These are phyloP conservation scores for Myopa testacea DNA, from an alignment of 2,888 invertebrate species.

Conservation along the genomic window DNA sequence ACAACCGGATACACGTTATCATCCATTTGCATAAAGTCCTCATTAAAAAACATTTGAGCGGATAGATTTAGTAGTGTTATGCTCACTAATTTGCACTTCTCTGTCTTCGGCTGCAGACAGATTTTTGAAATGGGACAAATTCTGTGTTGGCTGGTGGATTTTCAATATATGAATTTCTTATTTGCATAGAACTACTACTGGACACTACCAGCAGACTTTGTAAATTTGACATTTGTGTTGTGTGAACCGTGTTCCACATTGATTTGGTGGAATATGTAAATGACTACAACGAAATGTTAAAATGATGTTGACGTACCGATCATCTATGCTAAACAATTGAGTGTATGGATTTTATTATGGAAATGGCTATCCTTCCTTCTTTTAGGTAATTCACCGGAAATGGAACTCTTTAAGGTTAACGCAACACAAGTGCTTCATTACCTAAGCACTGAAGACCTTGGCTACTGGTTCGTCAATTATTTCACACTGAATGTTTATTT, in stretches of 20 bases:
- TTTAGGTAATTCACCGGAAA: conserved; percentile 29
- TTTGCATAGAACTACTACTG: not conserved
- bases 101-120: conserved; percentile 1
- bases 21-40: conserved; percentile 31
- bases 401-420: conserved; percentile 33
- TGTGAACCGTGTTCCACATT: not conserved
- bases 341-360: not conserved
- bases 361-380: not conserved
- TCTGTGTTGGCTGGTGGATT: conserved; percentile 22
- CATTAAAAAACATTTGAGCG: conserved; percentile 31
- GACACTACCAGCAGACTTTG: not conserved
- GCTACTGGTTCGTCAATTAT: conserved; percentile 10
- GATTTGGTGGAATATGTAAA: not conserved
- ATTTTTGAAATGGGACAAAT: conserved; percentile 18
- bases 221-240: not conserved
- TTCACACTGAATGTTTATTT: not conserved
- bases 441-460: conserved; percentile 16
- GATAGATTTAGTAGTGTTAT: conserved; percentile 11
- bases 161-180: not conserved
- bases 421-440: conserved; percentile 35
- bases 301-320: not conserved
- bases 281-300: not conserved
- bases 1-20: conserved; percentile 37
- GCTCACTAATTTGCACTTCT: conserved; percentile 16
- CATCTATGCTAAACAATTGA: not conserved